These are phyloP conservation scores for Aphidius gifuensis DNA, from an alignment of 1,140 invertebrate species.

Conservation along the genomic window DNA sequence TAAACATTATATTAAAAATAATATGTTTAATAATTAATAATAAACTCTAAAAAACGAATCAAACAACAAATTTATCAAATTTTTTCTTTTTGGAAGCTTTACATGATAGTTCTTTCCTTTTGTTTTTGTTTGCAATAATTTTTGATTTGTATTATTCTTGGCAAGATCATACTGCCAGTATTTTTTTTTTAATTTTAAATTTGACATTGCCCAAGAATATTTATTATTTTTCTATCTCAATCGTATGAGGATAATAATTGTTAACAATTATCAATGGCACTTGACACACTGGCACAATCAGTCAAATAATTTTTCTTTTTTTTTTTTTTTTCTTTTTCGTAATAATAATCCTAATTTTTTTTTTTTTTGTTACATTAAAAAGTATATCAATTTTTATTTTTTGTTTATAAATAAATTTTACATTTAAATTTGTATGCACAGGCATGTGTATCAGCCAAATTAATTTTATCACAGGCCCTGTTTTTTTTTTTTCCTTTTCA, in stretches of 20 bases:
- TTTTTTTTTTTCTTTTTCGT: not conserved
- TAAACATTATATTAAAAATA: too few relatives aligned
- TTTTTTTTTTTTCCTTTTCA: not conserved
- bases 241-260: too few relatives aligned
- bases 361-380: not conserved
- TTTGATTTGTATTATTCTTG: too few relatives aligned
- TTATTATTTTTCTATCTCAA: not conserved
- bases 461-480: conserved; percentile 16
- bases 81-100: too few relatives aligned
- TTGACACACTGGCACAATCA: conserved; percentile 44
- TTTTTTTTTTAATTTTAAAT: too few relatives aligned
- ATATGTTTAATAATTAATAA: too few relatives aligned
- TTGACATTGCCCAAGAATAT: too few relatives aligned
- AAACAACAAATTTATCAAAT: too few relatives aligned
- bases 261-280: conserved; percentile 45
- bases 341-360: conserved; percentile 6
- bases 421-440: conserved; percentile 9
- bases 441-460: conserved; percentile 11
- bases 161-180: too few relatives aligned
- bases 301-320: conserved; percentile 17
- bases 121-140: too few relatives aligned
- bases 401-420: conserved; percentile 2
- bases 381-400: not conserved
- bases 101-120: too few relatives aligned
- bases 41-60: too few relatives aligned